Base-by-base conservation (phyloP, 2,797 vertebrate genomes). In the Apodemus agrarius region DNA sequence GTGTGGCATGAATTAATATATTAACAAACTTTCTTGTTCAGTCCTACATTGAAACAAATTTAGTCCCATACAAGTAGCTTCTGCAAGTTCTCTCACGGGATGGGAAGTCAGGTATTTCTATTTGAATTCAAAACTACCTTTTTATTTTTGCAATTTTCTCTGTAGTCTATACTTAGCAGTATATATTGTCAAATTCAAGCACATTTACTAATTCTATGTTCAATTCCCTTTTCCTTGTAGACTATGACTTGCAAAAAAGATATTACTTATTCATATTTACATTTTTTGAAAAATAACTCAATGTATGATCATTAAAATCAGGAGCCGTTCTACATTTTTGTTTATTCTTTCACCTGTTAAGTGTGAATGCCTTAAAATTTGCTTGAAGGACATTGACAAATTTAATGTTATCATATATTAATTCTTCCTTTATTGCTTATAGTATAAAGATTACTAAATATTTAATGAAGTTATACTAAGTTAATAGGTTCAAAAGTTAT, bases 341-440 rank as follows among this genome's bases (percentile, higher is more conserved):
- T 13, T 65, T 40, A 3, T n/a, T n/a, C 14, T 4, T 61, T 82
- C 16, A 3, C 22, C 22, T 65, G n/a, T n/a, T n/a, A n/a, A n/a
- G n/a, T n/a, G n/a, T n/a, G n/a, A n/a, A n/a, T n/a, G n/a, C n/a
- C n/a, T n/a, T n/a, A n/a, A n/a, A n/a, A n/a, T n/a, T n/a, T n/a
- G n/a, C n/a, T n/a, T n/a, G n/a, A n/a, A n/a, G n/a, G n/a, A n/a
- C n/a, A n/a, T n/a, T n/a, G n/a, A n/a, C n/a, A n/a, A n/a, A n/a
- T n/a, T n/a, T n/a, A n/a, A 91, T 94, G 96, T 87, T 96, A 96
- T 17, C 12, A 49, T 11, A 10, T 97, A 98, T 96, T 90, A 96
- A 97, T 34, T 88, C 86, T 98, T 98, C 97, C 95, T 98, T 98
- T 96, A 97, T 98, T 98, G 98, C 96, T 97, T 97, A 96, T 92